Base-by-base conservation (phyloP, 2,888 invertebrate genomes). In the Pyrocoelia pectoralis region DNA sequence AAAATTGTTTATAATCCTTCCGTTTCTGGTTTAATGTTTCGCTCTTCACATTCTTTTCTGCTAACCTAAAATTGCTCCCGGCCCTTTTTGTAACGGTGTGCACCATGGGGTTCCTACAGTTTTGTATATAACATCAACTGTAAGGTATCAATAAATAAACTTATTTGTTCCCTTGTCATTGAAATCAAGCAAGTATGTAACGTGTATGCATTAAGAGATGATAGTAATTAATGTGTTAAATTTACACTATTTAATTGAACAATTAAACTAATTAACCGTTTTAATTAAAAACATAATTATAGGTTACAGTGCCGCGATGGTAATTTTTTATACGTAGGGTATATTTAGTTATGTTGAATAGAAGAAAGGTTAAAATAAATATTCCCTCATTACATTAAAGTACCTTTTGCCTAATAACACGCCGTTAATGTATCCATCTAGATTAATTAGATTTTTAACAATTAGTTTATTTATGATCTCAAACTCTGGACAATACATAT, bases 181-280 rank as follows among this genome's bases (percentile, higher is more conserved):
- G 8, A 33, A n/a, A 33, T 33, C 33, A n/a, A 33, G 33, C 33
- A 33, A 4, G 9, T 33, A 33, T 33, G 18, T 48, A 48, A 18
- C 15, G 18, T 48, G 10, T 5, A 12, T 9, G 50, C 17, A 51
- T 19, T 40, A 60, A 48, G 41, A 60, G 28, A 13, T 40, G 60
- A 54, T 54, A 40, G 54, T 48, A 63, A 62, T 67, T 33, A 33
- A 33, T 56, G 67, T 61, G 61, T 49, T 61, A 67, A 66, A 65
- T 67, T 67, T 63, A 67, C 69, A 69, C 67, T 64, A 63, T 65
- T 63, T 67, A 59, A 67, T 60, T 52, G 66, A 60, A 64, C 53
- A 64, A 64, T 64, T 60, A 60, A 64, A 60, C 51, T 64, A 64
- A 64, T 60, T 64, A 60, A 51, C 57, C 43, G 46, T 29, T 56